Conservation (phyloP, 2,888 invertebrate species). For the Cactoblastis cactorum region DNA sequence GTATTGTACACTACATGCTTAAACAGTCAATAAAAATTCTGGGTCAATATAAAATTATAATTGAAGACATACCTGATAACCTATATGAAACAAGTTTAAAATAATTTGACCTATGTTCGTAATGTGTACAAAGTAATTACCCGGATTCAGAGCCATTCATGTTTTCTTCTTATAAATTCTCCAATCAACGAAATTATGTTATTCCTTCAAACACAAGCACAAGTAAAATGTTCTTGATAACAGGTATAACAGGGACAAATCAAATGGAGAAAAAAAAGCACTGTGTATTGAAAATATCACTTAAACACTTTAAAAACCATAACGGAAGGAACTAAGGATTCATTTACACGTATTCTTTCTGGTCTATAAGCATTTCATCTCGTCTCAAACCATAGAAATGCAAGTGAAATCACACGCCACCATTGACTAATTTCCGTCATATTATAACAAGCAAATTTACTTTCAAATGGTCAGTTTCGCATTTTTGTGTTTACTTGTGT, state of each 20-base stretch:
- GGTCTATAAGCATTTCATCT: constrained; percentile 64
- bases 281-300: constrained; percentile 49
- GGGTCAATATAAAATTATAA: not conserved
- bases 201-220: constrained; percentile 38
- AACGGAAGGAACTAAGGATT: constrained; percentile 55
- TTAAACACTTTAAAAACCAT: constrained; percentile 55
- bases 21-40: not conserved
- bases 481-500: constrained; percentile 34
- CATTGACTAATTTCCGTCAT: constrained; percentile 65
- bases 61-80: not conserved
- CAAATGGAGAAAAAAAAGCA: constrained; percentile 42
- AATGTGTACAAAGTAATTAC: constrained; percentile 73
- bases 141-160: constrained; percentile 91
- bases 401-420: constrained; percentile 75
- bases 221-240: constrained; percentile 41
- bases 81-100: not conserved
- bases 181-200: constrained; percentile 35
- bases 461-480: constrained; percentile 34
- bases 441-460: constrained; percentile 54
- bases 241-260: constrained; percentile 53
- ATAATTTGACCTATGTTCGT: constrained; percentile 4
- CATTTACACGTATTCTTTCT: constrained; percentile 51
- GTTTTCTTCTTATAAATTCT: constrained; percentile 44
- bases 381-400: constrained; percentile 75
- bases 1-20: too few species aligned